A percentile compares a stretch with the other conserved stretches of the same genome.
Conservation (phyloP, 2,888 invertebrate genomes). For the Pheosia tremula region DNA sequence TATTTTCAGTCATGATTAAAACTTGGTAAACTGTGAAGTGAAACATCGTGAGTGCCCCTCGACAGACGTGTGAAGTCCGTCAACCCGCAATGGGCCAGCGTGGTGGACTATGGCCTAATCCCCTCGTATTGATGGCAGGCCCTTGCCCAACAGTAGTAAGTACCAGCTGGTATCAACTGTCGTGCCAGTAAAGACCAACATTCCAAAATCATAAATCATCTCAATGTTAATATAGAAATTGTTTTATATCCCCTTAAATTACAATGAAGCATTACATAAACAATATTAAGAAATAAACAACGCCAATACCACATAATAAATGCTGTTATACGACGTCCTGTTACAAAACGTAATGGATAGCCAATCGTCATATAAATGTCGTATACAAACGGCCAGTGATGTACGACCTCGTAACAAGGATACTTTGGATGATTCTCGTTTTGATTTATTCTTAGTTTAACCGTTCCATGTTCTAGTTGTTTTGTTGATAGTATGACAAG, state of each 20-base stretch:
- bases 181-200: no score
- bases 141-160: no score
- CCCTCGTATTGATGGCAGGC: no score
- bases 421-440: conserved; percentile 18
- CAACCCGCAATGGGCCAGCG: no score
- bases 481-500: not conserved
- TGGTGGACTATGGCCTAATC: no score
- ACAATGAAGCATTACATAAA: not conserved
- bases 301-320: not conserved
- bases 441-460: conserved; percentile 28
- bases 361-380: conserved; percentile 1
- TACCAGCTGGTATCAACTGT: no score
- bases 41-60: no score
- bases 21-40: no score
- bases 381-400: conserved; percentile 18
- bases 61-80: no score
- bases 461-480: conserved; percentile 18
- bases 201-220: not conserved
- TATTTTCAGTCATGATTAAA: no score
- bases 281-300: not conserved
- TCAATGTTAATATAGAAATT: not conserved
- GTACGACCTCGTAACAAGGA: conserved; percentile 15
- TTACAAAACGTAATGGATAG: not conserved
- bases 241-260: not conserved
- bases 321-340: conserved; percentile 2